A percentile compares a stretch with the other conserved stretches of the same genome.
phyloP scores from a whole-genome alignment of 2,888 invertebrate genomes.

The Drosophila percnosoma region DNA sequence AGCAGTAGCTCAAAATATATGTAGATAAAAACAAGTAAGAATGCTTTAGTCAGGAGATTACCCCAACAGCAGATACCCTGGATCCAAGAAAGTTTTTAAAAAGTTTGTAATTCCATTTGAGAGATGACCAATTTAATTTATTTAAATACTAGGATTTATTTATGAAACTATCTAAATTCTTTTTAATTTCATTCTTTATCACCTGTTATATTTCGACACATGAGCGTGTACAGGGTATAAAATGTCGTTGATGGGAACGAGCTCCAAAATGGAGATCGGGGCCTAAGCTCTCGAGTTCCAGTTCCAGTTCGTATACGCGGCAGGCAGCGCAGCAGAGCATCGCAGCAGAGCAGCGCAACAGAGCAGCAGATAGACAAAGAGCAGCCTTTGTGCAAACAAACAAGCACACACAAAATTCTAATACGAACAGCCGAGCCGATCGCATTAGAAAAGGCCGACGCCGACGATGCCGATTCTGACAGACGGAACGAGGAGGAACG shows the following conservation, averaged over 20 bases:
- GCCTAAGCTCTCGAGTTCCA: slow-evolving; percentile 17
- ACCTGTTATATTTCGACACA: not conserved
- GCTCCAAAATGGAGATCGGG: slow-evolving; percentile 13
- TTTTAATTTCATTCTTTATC: not conserved
- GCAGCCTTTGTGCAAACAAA: slow-evolving; percentile 64
- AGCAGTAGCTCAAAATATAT: slow-evolving; percentile 36
- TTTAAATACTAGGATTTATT: not conserved
- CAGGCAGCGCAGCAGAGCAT: not conserved
- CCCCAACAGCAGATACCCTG: not conserved
- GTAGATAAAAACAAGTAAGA: slow-evolving; percentile 35
- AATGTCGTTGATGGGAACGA: not conserved
- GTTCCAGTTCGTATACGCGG: not conserved
- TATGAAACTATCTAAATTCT: not conserved
- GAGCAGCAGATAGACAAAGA: slow-evolving; percentile 52
- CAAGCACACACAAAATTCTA: slow-evolving; percentile 45
- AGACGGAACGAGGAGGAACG: slow-evolving; percentile 2
- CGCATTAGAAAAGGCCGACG: slow-evolving; percentile 48
- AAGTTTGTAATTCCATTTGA: not conserved
- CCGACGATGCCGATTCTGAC: not conserved
- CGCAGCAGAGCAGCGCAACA: not conserved
- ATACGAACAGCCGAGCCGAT: slow-evolving; percentile 49
- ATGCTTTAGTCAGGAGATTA: not conserved
- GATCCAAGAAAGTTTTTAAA: not conserved
- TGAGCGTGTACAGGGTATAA: not conserved
- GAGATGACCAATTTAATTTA: not conserved